These are phyloP conservation scores for Cichlasoma orientale DNA, from an alignment of 2,797 vertebrate species.

Conservation along the genomic window DNA sequence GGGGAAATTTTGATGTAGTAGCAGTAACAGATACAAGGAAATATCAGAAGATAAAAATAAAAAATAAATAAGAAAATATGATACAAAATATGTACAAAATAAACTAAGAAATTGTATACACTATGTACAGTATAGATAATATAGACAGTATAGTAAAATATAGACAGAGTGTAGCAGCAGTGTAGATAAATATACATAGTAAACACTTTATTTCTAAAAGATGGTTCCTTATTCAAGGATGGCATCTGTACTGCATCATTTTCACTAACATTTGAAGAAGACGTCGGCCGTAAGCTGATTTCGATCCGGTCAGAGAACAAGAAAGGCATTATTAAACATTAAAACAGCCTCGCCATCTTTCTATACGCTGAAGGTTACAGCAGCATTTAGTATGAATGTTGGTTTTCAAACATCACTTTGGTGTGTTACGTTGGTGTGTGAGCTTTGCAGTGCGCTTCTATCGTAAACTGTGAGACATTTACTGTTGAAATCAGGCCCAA, in stretches of 20 bases:
- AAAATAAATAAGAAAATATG: too few species aligned
- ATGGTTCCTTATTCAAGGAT: not conserved
- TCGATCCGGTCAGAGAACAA: not conserved
- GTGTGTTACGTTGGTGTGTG: not conserved
- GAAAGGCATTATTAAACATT: not conserved
- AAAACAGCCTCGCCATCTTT: not conserved
- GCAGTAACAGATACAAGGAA: too few species aligned
- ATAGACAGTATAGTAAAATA: too few species aligned
- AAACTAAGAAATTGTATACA: too few species aligned
- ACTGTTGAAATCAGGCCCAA: not conserved
- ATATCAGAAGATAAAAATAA: too few species aligned
- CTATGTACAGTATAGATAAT: too few species aligned
- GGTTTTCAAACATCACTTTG: not conserved
- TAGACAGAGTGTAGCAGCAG: too few species aligned
- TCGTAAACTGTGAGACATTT: not conserved
- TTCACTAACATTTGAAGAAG: not conserved
- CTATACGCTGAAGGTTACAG: not conserved
- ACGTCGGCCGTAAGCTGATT: not conserved
- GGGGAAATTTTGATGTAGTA: too few species aligned
- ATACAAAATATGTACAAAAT: too few species aligned
- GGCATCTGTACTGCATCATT: not conserved
- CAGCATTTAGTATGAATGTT: accelerated
- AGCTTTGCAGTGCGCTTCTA: not conserved
- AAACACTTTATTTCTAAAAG: not conserved
- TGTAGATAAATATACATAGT: too few species aligned